These are phyloP conservation scores for Peromyscus attwateri DNA, from an alignment of 2,797 vertebrate genomes.

Conservation along the genomic window DNA sequence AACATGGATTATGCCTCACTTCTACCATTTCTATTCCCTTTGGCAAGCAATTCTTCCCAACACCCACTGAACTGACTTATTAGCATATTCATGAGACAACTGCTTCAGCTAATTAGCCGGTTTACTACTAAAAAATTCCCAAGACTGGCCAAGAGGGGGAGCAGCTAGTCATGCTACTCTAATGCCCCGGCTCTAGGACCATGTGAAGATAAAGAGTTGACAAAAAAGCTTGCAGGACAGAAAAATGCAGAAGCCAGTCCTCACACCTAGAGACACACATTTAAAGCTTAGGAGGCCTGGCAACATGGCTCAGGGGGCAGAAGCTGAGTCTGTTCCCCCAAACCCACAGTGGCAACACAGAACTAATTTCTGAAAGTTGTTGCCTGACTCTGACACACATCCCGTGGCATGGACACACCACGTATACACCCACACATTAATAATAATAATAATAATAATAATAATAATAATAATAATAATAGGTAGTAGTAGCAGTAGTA, in stretches of 20 bases:
- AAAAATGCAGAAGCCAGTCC: constrained; percentile 12
- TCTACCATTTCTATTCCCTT: constrained; percentile 67
- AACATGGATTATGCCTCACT: constrained; percentile 66
- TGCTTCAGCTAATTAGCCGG: constrained; percentile 76
- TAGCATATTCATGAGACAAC: constrained; percentile 82
- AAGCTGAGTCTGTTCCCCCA: background rate
- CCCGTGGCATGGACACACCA: background rate
- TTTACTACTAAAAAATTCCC: constrained; percentile 53
- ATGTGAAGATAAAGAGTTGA: constrained; percentile 36
- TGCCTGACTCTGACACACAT: background rate
- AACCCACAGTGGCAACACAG: background rate
- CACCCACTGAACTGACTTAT: constrained; percentile 53
- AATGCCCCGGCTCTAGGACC: background rate
- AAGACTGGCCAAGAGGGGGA: constrained; percentile 77
- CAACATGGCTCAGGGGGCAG: background rate
- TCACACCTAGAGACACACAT: background rate
- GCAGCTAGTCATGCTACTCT: constrained; percentile 69
- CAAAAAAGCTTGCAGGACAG: background rate
- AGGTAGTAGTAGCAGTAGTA: too few species aligned
- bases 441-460: background rate
- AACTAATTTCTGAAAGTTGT: background rate
- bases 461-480: too few species aligned
- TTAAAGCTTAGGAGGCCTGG: background rate
- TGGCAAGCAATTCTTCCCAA: constrained; percentile 72
- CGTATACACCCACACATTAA: background rate